phyloP scores from a whole-genome alignment of 1,140 invertebrate genomes.

The Physella acuta region DNA sequence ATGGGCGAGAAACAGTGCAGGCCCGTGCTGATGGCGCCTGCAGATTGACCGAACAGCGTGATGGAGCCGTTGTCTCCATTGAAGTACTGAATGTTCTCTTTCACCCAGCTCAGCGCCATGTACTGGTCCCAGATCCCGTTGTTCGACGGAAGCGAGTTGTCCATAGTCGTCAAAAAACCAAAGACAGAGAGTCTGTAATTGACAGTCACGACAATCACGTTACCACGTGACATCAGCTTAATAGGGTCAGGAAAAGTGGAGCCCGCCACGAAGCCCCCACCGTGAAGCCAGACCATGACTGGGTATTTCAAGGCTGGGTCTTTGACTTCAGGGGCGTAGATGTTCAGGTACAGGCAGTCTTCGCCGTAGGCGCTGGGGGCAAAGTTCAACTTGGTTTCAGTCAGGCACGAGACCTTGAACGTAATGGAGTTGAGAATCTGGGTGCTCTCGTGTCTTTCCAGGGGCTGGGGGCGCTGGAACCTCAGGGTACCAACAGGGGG shows the following conservation, averaged over 20 bases:
- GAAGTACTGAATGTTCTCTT: slow-evolving; percentile 85
- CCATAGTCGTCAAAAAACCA: slow-evolving; percentile 88
- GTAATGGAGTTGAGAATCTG: not conserved
- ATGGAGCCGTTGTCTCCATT: slow-evolving; percentile 84
- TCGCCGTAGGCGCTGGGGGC: slow-evolving; percentile 12
- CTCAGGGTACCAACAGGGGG: slow-evolving; percentile 14
- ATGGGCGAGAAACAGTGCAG: slow-evolving; percentile 41
- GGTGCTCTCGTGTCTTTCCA: not conserved
- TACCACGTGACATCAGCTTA: slow-evolving; percentile 8
- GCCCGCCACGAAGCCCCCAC: slow-evolving; percentile 30
- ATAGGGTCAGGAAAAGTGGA: slow-evolving; percentile 18
- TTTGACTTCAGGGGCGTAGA: slow-evolving; percentile 24
- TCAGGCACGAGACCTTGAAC: slow-evolving; percentile 13
- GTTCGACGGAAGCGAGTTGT: slow-evolving; percentile 89
- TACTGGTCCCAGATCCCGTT: slow-evolving; percentile 92
- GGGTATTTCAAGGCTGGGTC: not conserved
- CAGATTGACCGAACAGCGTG: slow-evolving; percentile 90
- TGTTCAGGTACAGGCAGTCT: slow-evolving; percentile 34
- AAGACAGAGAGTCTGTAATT: slow-evolving; percentile 38
- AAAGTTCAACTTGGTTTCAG: not conserved
- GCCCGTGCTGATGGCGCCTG: slow-evolving; percentile 69
- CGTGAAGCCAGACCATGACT: slow-evolving; percentile 37
- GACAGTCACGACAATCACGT: slow-evolving; percentile 30
- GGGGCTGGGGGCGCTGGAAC: slow-evolving; percentile 7
- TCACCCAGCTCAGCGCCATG: slow-evolving; percentile 63